These are phyloP conservation scores for Macrocentrus cingulum DNA, from an alignment of 1,140 invertebrate genomes.

Conservation along the genomic window DNA sequence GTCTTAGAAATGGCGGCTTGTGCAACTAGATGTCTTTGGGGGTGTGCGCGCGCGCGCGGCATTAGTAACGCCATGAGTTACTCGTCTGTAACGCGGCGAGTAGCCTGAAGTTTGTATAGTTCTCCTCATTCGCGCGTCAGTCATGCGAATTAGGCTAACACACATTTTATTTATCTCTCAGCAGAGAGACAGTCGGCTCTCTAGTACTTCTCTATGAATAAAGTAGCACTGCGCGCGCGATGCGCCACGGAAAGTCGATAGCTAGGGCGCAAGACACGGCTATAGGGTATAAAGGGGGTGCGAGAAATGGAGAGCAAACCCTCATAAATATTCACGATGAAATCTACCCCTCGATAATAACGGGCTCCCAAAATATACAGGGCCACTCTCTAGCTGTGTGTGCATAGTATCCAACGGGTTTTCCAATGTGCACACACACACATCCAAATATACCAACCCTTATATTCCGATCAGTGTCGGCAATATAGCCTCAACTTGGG, in stretches of 20 bases:
- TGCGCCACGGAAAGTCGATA: constrained; percentile 23
- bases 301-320: constrained; percentile 20
- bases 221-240: no score
- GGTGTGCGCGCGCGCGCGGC: background rate
- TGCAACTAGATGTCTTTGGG: background rate
- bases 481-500: constrained; percentile 6
- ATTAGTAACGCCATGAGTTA: constrained; percentile 13
- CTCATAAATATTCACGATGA: constrained; percentile 58
- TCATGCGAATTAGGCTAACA: constrained; percentile 4
- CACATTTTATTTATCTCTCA: no score
- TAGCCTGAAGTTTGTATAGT: no score
- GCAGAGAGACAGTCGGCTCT: no score
- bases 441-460: no score
- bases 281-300: background rate
- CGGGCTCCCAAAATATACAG: constrained; percentile 47
- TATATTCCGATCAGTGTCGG: constrained; percentile 14
- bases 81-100: constrained; percentile 16
- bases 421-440: constrained; percentile 9
- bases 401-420: constrained; percentile 4
- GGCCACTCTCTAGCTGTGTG: constrained; percentile 40
- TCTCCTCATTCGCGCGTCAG: no score
- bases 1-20: constrained; percentile 8
- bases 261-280: constrained; percentile 13
- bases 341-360: constrained; percentile 59
- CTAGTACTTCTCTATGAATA: no score